Percentiles rank a stretch among this genome's conserved stretches.
Evolutionary conservation across 2,888 invertebrate species (phyloP).

Genomic region (Metallyticus violacea): DNA sequence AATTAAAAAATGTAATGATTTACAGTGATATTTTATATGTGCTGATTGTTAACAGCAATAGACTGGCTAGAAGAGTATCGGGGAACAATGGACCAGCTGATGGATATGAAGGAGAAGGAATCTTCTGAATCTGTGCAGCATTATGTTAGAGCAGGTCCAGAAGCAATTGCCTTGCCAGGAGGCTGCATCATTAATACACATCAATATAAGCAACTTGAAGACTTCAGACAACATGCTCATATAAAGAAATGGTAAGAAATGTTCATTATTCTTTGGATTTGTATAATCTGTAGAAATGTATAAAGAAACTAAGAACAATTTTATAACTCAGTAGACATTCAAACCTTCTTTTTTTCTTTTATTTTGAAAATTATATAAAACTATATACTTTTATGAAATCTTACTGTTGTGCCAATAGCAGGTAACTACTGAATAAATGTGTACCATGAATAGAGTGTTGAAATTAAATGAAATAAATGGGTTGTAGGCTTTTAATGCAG

Average conservation of each 20-base stretch:
- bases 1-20: neutral
- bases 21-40: neutral
- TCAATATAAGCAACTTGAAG: neutral
- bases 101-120: neutral
- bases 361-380: no score
- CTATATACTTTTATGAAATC: no score
- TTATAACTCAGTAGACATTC: no score
- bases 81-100: neutral
- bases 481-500: no score
- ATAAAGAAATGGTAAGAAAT: neutral
- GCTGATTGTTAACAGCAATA: neutral
- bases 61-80: conserved; percentile 3
- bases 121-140: neutral
- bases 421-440: no score
- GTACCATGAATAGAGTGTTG: no score
- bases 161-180: neutral
- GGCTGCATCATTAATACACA: neutral
- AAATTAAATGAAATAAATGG: no score
- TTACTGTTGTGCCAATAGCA: no score
- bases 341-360: no score
- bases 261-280: neutral
- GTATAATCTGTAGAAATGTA: no score
- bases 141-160: neutral
- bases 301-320: no score
- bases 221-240: neutral